Percentiles rank a stretch among this genome's conserved stretches.
Evolutionary conservation across 2,888 invertebrate genomes (phyloP).

Genomic region (Gymnoscelis rufifasciata): DNA sequence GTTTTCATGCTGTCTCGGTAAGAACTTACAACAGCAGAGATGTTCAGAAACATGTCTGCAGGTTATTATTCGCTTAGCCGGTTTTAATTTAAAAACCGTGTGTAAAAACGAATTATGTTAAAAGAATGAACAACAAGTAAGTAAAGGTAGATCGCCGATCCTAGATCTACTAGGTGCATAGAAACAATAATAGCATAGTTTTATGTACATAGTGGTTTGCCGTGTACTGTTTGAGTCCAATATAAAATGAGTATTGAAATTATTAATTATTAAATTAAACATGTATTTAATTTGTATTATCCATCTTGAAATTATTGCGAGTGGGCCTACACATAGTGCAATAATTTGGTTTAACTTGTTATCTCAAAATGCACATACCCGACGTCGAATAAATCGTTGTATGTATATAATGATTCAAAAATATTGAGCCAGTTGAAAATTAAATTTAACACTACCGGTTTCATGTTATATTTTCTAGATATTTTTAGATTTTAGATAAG

Average conservation of each 20-base stretch:
- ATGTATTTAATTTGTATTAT: slow-evolving; percentile 12
- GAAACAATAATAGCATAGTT: slow-evolving; percentile 33
- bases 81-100: not conserved
- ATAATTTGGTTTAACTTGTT: slow-evolving; percentile 31
- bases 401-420: slow-evolving; percentile 68
- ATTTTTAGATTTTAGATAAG: slow-evolving; percentile 66
- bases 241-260: slow-evolving; percentile 43
- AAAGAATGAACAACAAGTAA: slow-evolving; percentile 8
- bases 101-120: not conserved
- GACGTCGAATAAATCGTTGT: slow-evolving; percentile 55
- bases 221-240: slow-evolving; percentile 34
- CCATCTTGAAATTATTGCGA: slow-evolving; percentile 9
- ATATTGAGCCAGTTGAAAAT: slow-evolving; percentile 44
- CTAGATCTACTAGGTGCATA: slow-evolving; percentile 42
- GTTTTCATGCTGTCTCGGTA: slow-evolving; percentile 30
- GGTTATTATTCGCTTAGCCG: not conserved
- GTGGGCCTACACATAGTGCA: slow-evolving; percentile 33
- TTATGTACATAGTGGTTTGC: slow-evolving; percentile 50
- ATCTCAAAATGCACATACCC: slow-evolving; percentile 26
- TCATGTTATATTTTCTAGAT: slow-evolving; percentile 45
- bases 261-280: slow-evolving; percentile 26
- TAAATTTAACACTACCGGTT: slow-evolving; percentile 14
- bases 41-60: slow-evolving; percentile 35
- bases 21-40: slow-evolving; percentile 32
- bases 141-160: slow-evolving; percentile 11